Percentiles rank a stretch among this genome's conserved stretches.
Evolutionary conservation across 1,140 invertebrate genomes (phyloP).

Genomic region (Protaetia brevitarsis): DNA sequence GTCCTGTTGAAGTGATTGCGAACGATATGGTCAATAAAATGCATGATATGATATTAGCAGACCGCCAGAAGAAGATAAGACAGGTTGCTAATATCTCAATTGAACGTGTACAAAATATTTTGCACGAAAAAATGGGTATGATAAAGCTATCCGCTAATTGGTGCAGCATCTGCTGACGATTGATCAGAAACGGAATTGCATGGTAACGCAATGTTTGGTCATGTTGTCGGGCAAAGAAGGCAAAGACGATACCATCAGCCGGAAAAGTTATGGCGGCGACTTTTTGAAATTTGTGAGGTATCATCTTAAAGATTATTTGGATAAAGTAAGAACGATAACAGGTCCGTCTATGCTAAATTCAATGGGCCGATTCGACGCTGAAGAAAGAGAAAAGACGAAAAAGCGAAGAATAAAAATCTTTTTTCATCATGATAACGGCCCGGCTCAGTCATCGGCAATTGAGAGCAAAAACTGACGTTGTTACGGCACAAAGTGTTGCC

Average conservation of each 20-base stretch:
- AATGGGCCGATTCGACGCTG: slow-evolving; percentile 22
- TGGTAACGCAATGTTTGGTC: no score
- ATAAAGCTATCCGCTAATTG: no score
- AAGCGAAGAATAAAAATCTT: neutral
- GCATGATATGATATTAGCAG: slow-evolving; percentile 36
- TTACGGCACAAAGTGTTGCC: neutral
- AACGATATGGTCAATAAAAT: slow-evolving; percentile 39
- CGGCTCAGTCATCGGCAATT: neutral
- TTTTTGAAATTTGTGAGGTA: slow-evolving; percentile 41
- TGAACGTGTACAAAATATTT: no score
- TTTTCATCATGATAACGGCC: neutral
- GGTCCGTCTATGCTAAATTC: slow-evolving; percentile 32
- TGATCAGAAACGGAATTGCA: no score
- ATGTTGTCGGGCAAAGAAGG: no score
- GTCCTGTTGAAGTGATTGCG: slow-evolving; percentile 35
- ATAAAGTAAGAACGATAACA: slow-evolving; percentile 28
- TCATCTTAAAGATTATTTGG: slow-evolving; percentile 23
- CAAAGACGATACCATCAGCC: slow-evolving; percentile 20
- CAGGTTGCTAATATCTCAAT: slow-evolving; percentile 31
- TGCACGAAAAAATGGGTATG: no score
- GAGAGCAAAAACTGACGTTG: neutral
- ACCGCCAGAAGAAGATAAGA: slow-evolving; percentile 36
- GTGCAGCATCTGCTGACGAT: no score
- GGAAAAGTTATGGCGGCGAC: slow-evolving; percentile 39
- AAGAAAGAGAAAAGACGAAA: neutral